A percentile compares a stretch with the other conserved stretches of the same genome.
These are phyloP conservation scores for Chrysemys picta DNA, from an alignment of 2,113 vertebrate genomes.

Conservation along the genomic window DNA sequence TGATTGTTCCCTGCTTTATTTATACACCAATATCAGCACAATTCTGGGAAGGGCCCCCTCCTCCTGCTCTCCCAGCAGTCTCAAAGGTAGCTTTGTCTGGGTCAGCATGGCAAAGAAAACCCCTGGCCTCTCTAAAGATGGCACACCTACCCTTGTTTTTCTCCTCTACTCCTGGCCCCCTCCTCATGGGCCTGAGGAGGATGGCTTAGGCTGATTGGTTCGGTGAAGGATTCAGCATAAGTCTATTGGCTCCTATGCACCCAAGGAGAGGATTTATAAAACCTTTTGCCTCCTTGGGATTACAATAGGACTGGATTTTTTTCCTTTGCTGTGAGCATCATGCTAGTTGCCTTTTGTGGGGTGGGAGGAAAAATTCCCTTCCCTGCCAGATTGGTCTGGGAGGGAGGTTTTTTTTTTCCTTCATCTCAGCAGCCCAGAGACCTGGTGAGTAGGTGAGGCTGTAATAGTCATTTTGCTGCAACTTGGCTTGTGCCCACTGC, in stretches of 20 bases:
- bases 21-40: not conserved
- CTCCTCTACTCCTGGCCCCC: not conserved
- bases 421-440: not conserved
- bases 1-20: not conserved
- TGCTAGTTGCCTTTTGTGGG: not conserved
- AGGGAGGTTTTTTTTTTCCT: not conserved
- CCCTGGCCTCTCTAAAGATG: not conserved
- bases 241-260: not conserved
- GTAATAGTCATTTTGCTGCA: too few species aligned
- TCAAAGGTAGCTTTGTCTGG: not conserved
- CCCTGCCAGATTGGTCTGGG: not conserved
- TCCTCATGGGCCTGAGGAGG: not conserved
- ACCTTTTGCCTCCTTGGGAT: not conserved
- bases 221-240: not conserved
- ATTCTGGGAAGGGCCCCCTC: not conserved
- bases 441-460: not conserved
- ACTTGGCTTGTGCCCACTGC: too few species aligned
- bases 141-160: not conserved
- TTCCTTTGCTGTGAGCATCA: not conserved
- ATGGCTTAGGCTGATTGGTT: not conserved
- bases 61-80: not conserved
- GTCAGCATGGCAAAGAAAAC: not conserved
- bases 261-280: not conserved
- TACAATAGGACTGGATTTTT: not conserved
- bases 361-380: not conserved